Conservation (phyloP, 2,113 vertebrate species). For the Lichenostomus cassidix region DNA sequence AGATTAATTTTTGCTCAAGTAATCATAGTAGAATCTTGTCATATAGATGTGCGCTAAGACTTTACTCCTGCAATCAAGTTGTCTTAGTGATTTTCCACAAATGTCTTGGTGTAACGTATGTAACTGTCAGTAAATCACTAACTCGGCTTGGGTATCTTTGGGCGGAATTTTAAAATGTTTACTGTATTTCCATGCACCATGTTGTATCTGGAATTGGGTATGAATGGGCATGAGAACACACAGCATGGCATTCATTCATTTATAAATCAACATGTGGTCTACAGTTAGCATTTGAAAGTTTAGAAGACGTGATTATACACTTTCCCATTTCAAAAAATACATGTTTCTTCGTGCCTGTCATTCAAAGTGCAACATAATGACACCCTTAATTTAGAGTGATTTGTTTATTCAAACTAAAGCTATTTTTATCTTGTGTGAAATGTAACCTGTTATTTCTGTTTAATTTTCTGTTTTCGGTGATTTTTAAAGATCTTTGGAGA, state of each 20-base stretch:
- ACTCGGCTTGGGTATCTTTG: not conserved
- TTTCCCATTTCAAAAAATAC: not conserved
- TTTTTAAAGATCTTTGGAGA: not conserved
- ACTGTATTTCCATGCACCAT: not conserved
- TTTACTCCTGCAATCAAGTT: not conserved
- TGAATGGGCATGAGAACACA: not conserved
- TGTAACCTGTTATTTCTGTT: not conserved
- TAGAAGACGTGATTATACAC: not conserved
- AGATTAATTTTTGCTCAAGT: not conserved
- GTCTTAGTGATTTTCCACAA: not conserved
- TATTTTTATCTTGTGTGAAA: not conserved
- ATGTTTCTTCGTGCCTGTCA: not conserved
- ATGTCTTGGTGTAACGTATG: not conserved
- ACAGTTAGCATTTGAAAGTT: not conserved
- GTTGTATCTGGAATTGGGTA: not conserved
- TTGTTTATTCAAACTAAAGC: not conserved
- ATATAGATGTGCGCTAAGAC: not conserved
- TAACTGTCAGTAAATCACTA: not conserved
- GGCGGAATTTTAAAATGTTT: not conserved
- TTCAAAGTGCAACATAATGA: not conserved
- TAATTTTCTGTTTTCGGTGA: not conserved
- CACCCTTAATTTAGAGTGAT: not conserved
- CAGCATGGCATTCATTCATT: not conserved
- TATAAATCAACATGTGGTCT: not conserved
- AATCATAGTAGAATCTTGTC: not conserved